Conservation (phyloP, 2,113 vertebrate genomes). For the Apodemus sylvaticus region DNA sequence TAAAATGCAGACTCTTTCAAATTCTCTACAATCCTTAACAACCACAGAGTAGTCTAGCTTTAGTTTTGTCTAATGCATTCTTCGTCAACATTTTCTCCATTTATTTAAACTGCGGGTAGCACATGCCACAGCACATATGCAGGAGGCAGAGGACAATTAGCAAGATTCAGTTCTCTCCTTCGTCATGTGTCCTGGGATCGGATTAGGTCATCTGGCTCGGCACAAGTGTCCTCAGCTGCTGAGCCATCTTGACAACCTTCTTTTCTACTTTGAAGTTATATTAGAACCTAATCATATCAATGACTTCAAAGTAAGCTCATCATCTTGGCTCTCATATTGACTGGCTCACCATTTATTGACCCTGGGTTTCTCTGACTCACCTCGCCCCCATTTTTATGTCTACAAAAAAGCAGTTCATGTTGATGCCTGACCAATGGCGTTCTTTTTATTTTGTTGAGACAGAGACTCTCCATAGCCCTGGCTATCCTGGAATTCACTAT, state of each 20-base stretch:
- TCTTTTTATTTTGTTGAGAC: neutral
- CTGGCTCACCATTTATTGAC: neutral
- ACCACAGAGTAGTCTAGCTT: neutral
- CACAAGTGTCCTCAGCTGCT: neutral
- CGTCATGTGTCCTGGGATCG: neutral
- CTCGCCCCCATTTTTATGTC: neutral
- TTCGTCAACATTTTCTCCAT: neutral
- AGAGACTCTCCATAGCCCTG: neutral
- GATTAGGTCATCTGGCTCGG: neutral
- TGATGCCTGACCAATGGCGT: neutral
- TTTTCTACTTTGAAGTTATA: neutral
- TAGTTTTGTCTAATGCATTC: neutral
- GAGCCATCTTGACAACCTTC: neutral
- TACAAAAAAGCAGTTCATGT: neutral
- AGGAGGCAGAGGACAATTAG: neutral
- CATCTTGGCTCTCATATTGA: neutral
- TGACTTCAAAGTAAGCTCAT: constrained; percentile 34
- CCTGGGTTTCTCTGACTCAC: neutral
- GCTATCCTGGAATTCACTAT: neutral
- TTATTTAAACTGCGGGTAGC: neutral
- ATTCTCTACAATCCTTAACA: neutral
- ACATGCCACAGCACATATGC: too few relatives aligned
- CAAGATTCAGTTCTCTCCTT: neutral
- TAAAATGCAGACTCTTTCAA: neutral
- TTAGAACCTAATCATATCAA: constrained; percentile 7